Percentiles rank a stretch among this genome's conserved stretches.
These are phyloP conservation scores for Sepiola atlantica DNA, from an alignment of 2,888 invertebrate genomes.

Conservation along the genomic window DNA sequence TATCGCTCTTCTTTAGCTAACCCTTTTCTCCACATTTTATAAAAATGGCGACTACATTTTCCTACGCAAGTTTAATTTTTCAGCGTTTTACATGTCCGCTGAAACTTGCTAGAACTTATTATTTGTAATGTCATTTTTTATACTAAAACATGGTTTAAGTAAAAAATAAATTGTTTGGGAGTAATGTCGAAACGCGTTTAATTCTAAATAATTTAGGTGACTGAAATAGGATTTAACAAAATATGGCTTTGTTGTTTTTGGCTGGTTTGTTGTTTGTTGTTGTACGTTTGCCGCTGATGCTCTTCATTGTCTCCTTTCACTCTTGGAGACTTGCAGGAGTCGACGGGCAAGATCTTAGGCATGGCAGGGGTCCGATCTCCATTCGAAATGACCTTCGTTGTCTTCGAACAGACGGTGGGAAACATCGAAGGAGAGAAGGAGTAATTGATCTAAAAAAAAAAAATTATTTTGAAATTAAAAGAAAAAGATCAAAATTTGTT, in stretches of 20 bases:
- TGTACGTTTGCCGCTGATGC: background rate
- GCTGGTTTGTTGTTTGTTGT: background rate
- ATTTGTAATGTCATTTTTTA: too few relatives aligned
- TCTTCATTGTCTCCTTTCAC: background rate
- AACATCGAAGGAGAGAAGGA: slow-evolving; percentile 3
- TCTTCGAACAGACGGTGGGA: background rate
- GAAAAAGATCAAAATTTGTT: background rate
- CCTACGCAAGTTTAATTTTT: too few relatives aligned
- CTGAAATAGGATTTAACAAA: background rate
- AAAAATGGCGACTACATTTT: too few relatives aligned
- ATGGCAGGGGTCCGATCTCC: slow-evolving; percentile 12
- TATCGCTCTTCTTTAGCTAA: too few relatives aligned
- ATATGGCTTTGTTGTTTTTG: background rate
- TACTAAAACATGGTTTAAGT: too few relatives aligned
- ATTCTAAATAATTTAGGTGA: too few relatives aligned
- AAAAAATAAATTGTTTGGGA: too few relatives aligned
- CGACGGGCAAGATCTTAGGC: background rate
- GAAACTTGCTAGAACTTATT: too few relatives aligned
- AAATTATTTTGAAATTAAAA: background rate
- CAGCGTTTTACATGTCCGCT: too few relatives aligned
- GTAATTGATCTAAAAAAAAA: background rate
- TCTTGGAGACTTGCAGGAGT: background rate
- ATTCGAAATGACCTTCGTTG: background rate
- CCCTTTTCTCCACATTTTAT: too few relatives aligned
- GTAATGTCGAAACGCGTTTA: too few relatives aligned